phyloP scores from a whole-genome alignment of 2,888 invertebrate genomes.

The Drosophila niveifrons region DNA sequence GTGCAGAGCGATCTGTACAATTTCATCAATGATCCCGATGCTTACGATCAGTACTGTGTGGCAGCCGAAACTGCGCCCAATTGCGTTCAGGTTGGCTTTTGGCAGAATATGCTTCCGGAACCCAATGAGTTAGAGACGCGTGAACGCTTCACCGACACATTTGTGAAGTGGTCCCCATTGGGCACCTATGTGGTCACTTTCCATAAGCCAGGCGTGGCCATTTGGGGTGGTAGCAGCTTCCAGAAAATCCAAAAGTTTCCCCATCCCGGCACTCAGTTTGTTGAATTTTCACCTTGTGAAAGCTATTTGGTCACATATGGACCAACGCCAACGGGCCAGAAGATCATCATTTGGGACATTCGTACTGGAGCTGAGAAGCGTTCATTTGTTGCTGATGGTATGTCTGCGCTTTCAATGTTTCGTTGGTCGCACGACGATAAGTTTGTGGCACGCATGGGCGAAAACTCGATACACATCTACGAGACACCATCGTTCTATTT shows the following conservation, averaged over 20 bases:
- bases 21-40: constrained; percentile 97
- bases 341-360: constrained; percentile 98
- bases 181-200: constrained; percentile 98
- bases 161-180: constrained; percentile 98
- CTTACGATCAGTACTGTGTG: constrained; percentile 97
- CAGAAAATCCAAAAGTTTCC: constrained; percentile 96
- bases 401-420: constrained; percentile 96
- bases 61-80: constrained; percentile 93
- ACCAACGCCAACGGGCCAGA: constrained; percentile 91
- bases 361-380: constrained; percentile 97
- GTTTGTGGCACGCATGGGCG: constrained; percentile 95
- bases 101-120: constrained; percentile 96
- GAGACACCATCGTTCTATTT: constrained; percentile 98
- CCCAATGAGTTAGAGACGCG: constrained; percentile 93
- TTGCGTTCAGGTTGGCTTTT: constrained; percentile 92
- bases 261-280: constrained; percentile 95
- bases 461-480: constrained; percentile 95
- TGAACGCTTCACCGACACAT: constrained; percentile 97
- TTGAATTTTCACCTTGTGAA: constrained; percentile 99
- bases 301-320: constrained; percentile 98
- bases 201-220: constrained; percentile 96
- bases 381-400: constrained; percentile 94
- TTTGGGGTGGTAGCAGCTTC: constrained; percentile 99
- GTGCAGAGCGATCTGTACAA: constrained; percentile 96
- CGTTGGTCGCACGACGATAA: constrained; percentile 98